phyloP scores from a whole-genome alignment of 2,888 invertebrate species.

The Sicus ferrugineus region DNA sequence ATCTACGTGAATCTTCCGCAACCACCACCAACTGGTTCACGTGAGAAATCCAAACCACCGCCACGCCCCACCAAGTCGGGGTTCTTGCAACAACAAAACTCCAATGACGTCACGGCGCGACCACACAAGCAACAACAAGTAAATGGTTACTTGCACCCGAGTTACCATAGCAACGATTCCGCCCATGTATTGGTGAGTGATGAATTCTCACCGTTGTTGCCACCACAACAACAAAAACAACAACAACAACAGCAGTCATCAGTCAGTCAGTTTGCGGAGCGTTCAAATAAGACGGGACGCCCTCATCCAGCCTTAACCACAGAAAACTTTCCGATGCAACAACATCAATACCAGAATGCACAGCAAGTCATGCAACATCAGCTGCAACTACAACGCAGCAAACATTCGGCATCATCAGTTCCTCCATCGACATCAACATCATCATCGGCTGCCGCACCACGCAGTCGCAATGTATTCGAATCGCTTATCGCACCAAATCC shows the following conservation, averaged over 20 bases:
- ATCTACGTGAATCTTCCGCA: slow-evolving; percentile 61
- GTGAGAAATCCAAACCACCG: slow-evolving; percentile 50
- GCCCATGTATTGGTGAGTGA: slow-evolving; percentile 56
- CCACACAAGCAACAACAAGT: slow-evolving; percentile 38
- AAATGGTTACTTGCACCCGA: slow-evolving; percentile 1
- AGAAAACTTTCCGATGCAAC: slow-evolving; percentile 40
- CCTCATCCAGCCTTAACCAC: slow-evolving; percentile 32
- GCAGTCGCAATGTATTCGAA: slow-evolving; percentile 51
- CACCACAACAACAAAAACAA: slow-evolving; percentile 32
- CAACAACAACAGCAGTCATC: slow-evolving; percentile 33
- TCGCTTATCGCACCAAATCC: slow-evolving; percentile 40
- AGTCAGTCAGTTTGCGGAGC: slow-evolving; percentile 37
- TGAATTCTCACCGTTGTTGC: slow-evolving; percentile 37
- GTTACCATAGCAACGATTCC: background rate
- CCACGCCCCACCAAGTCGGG: slow-evolving; percentile 60
- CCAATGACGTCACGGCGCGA: slow-evolving; percentile 35
- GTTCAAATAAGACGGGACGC: slow-evolving; percentile 28
- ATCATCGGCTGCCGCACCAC: slow-evolving; percentile 39
- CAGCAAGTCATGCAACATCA: slow-evolving; percentile 42
- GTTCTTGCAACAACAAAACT: slow-evolving; percentile 49
- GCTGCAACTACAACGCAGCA: slow-evolving; percentile 41
- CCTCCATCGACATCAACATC: slow-evolving; percentile 36
- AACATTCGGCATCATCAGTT: slow-evolving; percentile 37
- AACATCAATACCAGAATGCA: slow-evolving; percentile 27
- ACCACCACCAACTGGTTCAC: slow-evolving; percentile 52